phyloP scores from a whole-genome alignment of 2,888 invertebrate species.

The Epiblema foenella region DNA sequence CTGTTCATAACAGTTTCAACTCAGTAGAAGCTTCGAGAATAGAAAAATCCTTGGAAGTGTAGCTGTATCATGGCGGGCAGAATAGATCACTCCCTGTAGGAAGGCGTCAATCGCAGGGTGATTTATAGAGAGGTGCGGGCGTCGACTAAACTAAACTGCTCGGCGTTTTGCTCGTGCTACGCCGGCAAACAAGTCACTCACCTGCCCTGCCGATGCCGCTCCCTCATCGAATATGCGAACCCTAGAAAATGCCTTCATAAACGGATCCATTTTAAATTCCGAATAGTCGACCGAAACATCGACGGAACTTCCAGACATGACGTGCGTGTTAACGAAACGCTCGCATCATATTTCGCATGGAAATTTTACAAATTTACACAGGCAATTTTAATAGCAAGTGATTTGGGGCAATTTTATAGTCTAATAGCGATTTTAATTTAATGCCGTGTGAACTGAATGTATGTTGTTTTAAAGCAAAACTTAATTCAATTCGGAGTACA shows the following conservation, averaged over 20 bases:
- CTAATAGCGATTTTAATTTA: constrained; percentile 21
- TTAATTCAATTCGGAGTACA: neutral
- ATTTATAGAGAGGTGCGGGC: constrained; percentile 79
- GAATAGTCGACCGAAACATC: constrained; percentile 78
- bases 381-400: constrained; percentile 40
- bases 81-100: constrained; percentile 84
- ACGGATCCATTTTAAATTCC: constrained; percentile 81
- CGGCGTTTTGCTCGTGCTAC: constrained; percentile 77
- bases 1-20: constrained; percentile 24
- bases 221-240: constrained; percentile 80
- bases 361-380: constrained; percentile 63
- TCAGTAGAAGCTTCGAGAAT: constrained; percentile 44
- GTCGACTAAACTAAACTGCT: constrained; percentile 81
- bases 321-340: constrained; percentile 80
- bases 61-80: constrained; percentile 77
- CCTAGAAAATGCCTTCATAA: constrained; percentile 80
- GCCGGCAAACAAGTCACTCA: constrained; percentile 84
- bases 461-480: constrained; percentile 5
- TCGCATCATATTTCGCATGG: constrained; percentile 69
- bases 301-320: constrained; percentile 79
- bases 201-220: constrained; percentile 73
- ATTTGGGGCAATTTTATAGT: constrained; percentile 21
- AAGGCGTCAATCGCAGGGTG: constrained; percentile 82
- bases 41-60: constrained; percentile 76
- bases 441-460: constrained; percentile 5